Base-by-base conservation (phyloP, 2,113 vertebrate genomes). In the Periophthalmus modestus region DNA sequence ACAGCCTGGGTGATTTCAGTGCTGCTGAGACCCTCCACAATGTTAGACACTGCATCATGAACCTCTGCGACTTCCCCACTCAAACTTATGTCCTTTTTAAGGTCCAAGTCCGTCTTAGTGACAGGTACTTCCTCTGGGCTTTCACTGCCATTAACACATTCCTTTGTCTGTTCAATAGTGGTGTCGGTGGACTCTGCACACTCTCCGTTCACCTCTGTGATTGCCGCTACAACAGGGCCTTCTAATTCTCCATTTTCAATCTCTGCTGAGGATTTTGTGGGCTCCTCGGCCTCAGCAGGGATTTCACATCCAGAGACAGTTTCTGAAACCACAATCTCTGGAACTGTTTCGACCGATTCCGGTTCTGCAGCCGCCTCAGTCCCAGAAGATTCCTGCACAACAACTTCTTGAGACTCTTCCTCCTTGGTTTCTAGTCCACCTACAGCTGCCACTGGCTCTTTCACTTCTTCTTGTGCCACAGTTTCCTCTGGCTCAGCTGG, bases 51-150 rank as follows among this genome's bases (percentile, higher is more conserved):
- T 15, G 70, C 73, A 24, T 88, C 88, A 0, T 86, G 84, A 81
- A 77, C 84, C 65, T 90, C 86, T 34, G 80, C 85, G 71, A 84
- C 79, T 24, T 90, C 88, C 46, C 66, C 88, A 0, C 71, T 81
- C 68, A 92, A 69, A 71, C 58, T 87, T 71, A 92, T 74, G 63
- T 94, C 92, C 86, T 92, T 93, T 91, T 94, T 94, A 70, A 92
- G 80, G 88, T 91, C 93, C 90, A 81, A 91, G 36, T 75, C 84
- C 72, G 88, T 86, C 65, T 90, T 82, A 57, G 89, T 82, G 55
- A 87, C 63, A 24, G 85, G 81, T 1, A 70, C 65, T 83, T 91
- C 85, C 73, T 88, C 88, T 23, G 80, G 83, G 66, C 80, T 74
- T 66, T 84, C 82, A 7, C 72, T 69, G 5, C 91, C 90, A 18